These are phyloP conservation scores for Corythaeola cristata DNA, from an alignment of 2,113 vertebrate species.

Conservation along the genomic window DNA sequence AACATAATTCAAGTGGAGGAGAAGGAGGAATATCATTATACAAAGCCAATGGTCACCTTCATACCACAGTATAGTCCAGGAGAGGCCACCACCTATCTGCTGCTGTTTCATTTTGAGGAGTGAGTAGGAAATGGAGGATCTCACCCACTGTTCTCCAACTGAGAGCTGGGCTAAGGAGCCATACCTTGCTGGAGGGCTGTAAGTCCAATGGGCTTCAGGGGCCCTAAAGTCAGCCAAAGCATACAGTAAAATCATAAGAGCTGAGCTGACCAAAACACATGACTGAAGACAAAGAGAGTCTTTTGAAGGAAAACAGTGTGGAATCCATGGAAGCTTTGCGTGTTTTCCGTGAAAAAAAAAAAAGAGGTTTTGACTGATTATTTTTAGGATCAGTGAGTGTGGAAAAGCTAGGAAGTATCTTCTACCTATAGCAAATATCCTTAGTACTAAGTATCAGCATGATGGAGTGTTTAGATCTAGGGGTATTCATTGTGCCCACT, in stretches of 20 bases:
- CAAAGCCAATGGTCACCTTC: background rate
- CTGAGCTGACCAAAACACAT: background rate
- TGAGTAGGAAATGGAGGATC: background rate
- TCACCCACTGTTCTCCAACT: background rate
- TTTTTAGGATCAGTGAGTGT: background rate
- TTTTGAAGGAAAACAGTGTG: background rate
- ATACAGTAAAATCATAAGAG: background rate
- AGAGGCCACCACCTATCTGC: background rate
- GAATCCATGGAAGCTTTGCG: background rate
- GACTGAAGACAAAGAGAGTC: background rate
- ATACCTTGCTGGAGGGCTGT: rapidly evolving
- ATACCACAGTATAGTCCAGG: rapidly evolving
- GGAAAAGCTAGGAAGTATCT: background rate
- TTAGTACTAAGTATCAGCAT: background rate
- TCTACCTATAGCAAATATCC: background rate
- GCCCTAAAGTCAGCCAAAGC: background rate
- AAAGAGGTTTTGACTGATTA: background rate
- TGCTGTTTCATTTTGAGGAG: background rate
- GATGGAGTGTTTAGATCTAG: background rate
- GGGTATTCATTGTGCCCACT: background rate
- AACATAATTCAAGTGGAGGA: background rate
- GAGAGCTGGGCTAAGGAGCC: background rate
- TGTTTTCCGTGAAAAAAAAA: background rate
- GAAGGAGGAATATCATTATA: background rate
- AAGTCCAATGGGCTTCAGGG: background rate